A percentile compares a stretch with the other conserved stretches of the same genome.
Evolutionary conservation across 2,113 vertebrate genomes (phyloP).

Genomic region (Rhinolophus ferrumequinum): DNA sequence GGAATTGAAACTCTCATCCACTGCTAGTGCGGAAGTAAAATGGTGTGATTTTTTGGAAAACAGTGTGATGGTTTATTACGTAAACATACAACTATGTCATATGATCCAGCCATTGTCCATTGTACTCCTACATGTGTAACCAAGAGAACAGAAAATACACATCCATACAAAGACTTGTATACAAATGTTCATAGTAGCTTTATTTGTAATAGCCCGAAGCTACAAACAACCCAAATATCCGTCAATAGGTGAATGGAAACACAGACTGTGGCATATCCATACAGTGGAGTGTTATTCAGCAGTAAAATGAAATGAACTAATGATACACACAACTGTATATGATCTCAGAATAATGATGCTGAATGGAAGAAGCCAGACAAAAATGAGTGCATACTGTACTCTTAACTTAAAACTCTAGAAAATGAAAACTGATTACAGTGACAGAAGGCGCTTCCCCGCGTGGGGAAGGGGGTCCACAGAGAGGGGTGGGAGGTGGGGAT

Average conservation of each 20-base stretch:
- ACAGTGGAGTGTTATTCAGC: not conserved
- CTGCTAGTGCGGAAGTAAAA: not conserved
- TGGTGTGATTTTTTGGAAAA: not conserved
- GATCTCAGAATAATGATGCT: not conserved
- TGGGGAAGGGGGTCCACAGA: not conserved
- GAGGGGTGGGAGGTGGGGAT: not conserved
- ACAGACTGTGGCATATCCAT: not conserved
- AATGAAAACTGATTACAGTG: not conserved
- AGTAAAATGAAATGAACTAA: not conserved
- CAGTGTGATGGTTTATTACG: not conserved
- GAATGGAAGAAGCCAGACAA: not conserved
- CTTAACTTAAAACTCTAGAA: conserved; percentile 46
- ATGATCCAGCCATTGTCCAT: not conserved
- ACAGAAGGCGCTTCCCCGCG: not conserved
- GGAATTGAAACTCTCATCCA: not conserved
- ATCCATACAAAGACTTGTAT: not conserved
- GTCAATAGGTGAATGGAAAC: not conserved
- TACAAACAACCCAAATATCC: not conserved
- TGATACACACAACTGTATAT: not conserved
- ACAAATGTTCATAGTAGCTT: not conserved
- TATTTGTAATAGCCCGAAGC: not conserved
- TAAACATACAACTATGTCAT: not conserved
- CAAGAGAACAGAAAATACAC: not conserved
- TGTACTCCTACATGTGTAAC: not conserved
- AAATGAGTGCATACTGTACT: not conserved